A percentile compares a stretch with the other conserved stretches of the same genome.
phyloP scores from a whole-genome alignment of 2,888 invertebrate genomes.

The Drosophila longiperda region DNA sequence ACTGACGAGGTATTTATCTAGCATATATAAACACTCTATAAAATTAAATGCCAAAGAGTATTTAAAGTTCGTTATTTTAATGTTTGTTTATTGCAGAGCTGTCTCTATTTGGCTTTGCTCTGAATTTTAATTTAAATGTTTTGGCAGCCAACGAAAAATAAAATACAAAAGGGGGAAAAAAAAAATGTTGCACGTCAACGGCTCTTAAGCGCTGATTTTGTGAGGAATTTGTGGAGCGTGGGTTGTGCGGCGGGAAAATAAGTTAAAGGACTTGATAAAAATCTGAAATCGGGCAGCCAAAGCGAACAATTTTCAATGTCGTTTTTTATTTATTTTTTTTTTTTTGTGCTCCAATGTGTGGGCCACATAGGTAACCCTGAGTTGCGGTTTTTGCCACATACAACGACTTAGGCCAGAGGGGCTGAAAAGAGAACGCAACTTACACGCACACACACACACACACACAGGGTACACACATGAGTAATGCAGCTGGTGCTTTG shows the following conservation, averaged over 20 bases:
- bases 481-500: conserved; percentile 70
- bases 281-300: conserved; percentile 72
- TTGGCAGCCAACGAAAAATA: conserved; percentile 60
- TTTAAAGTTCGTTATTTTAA: conserved; percentile 15
- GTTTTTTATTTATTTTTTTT: conserved; percentile 31
- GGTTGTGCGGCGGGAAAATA: conserved; percentile 6
- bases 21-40: neutral
- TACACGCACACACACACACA: conserved; percentile 7
- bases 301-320: conserved; percentile 73
- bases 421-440: conserved; percentile 3
- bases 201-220: conserved; percentile 75
- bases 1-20: neutral
- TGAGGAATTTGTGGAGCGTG: conserved; percentile 24
- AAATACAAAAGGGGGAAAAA: conserved; percentile 2
- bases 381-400: conserved; percentile 45
- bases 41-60: conserved; percentile 21
- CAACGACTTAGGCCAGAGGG: conserved; percentile 28
- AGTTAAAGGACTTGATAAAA: conserved; percentile 67
- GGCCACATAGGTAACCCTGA: conserved; percentile 70
- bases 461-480: conserved; percentile 44
- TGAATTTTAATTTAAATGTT: conserved; percentile 79
- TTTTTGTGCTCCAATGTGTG: conserved; percentile 35
- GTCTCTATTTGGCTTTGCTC: conserved; percentile 44
- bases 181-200: conserved; percentile 61
- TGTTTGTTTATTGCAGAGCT: conserved; percentile 21